phyloP scores from a whole-genome alignment of 2,113 vertebrate genomes.

The Paedocypris sp. region DNA sequence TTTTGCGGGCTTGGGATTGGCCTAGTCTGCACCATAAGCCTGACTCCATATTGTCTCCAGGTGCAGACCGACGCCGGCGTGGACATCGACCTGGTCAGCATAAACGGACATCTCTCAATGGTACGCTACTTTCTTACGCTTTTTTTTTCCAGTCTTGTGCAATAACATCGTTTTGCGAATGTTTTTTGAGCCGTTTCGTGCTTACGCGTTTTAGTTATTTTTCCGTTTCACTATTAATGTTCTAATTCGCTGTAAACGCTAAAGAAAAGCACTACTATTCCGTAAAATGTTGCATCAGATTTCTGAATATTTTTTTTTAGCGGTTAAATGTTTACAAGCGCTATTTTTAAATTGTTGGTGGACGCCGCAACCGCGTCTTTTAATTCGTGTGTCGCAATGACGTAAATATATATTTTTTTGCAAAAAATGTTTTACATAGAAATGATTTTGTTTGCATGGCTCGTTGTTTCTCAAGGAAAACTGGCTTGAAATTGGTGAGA shows the following conservation, averaged over 20 bases:
- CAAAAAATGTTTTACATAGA: too few relatives aligned
- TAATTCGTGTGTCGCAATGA: too few relatives aligned
- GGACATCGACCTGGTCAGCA: constrained; percentile 32
- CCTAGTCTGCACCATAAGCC: constrained; percentile 51
- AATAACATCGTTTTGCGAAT: not conserved
- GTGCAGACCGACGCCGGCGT: constrained; percentile 46
- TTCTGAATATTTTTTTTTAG: too few relatives aligned
- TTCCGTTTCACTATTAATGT: not conserved
- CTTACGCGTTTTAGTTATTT: not conserved
- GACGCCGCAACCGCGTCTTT: too few relatives aligned
- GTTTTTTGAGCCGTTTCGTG: not conserved
- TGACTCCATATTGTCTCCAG: constrained; percentile 52
- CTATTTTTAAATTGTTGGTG: too few relatives aligned
- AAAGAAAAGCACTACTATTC: too few relatives aligned
- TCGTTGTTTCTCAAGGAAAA: too few relatives aligned
- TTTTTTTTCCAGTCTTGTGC: constrained; percentile 23
- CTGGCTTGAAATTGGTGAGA: not conserved
- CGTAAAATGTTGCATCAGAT: too few relatives aligned
- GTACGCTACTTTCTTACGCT: constrained; percentile 43
- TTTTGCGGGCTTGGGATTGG: constrained; percentile 43
- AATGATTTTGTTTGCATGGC: too few relatives aligned
- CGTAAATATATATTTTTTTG: too few relatives aligned
- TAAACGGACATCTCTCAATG: constrained; percentile 47
- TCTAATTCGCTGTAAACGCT: too few relatives aligned
- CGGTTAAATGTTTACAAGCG: too few relatives aligned